Base-by-base conservation (phyloP, 1,140 invertebrate species). In the Phortica variegata region DNA sequence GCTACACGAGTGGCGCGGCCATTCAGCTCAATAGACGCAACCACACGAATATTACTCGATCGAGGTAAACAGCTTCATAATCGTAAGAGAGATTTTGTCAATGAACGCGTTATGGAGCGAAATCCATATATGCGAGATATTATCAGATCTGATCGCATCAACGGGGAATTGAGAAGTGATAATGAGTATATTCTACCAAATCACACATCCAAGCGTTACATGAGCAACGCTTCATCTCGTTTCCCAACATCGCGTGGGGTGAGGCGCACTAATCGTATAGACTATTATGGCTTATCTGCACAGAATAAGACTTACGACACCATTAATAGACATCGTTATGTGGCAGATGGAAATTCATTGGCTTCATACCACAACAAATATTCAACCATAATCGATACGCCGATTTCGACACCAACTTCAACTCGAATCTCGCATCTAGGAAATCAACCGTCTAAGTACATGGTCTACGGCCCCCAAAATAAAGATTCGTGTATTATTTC, bases 401-500 rank as follows among this genome's bases (percentile, higher is more conserved):
- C 40, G 10, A 29, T 12, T n/a, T 34, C 31, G 16, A 8, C 51
- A 5, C 19, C 49, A 6, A 41, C 32, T 20, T 21, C 57, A 3
- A 17, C 60, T 15, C 61, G 61, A 21, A 54, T 52, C 26, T 52
- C 63, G 12, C 58, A 72, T 54, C 43, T 73, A 29, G 59, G 56
- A 13, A 70, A 73, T 43, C 20, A 54, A 52, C 31, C 70, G 65
- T 39, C 58, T 62, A 15, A 66, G 63, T 52, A 63, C 23, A 39
- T 51, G 32, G 49, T 47, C 38, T 61, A 61, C 37, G 33, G 50
- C 50, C 57, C 26, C 9, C 10, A 38, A 48, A 62, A 49, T 62
- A 73, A 69, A 69, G 70, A 73, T 52, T 71, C 66, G 66, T 73
- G 70, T 71, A 61, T 72, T 65, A 71, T 73, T 47, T 62, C 58